Evolutionary conservation across 2,113 vertebrate species (phyloP).

Genomic region (Peromyscus leucopus): DNA sequence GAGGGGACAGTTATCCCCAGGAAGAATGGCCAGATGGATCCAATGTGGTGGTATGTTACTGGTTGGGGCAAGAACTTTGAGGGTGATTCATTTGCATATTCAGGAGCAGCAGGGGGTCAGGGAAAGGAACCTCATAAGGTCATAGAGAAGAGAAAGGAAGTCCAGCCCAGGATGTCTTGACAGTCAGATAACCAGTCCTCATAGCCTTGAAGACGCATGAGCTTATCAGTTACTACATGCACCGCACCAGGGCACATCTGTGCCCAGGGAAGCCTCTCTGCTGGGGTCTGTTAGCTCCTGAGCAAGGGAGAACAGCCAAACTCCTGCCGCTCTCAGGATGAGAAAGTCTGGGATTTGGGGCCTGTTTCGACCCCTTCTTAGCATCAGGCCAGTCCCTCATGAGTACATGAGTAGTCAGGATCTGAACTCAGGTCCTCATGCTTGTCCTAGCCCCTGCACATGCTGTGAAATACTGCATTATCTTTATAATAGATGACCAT

Average conservation of each 20-base stretch:
- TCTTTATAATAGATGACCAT: not conserved
- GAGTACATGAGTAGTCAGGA: not conserved
- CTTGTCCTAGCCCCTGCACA: not conserved
- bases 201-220: not conserved
- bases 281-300: not conserved
- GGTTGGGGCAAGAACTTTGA: not conserved
- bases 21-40: not conserved
- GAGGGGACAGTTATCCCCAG: not conserved
- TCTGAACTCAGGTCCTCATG: not conserved
- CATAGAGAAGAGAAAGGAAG: not conserved
- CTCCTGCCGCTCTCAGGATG: not conserved
- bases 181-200: not conserved
- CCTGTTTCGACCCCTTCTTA: not conserved
- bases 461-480: not conserved
- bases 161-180: not conserved
- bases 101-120: not conserved
- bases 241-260: not conserved
- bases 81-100: not conserved
- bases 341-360: not conserved
- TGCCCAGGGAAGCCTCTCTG: not conserved
- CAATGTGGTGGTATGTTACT: not conserved
- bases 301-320: not conserved
- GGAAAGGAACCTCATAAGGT: not conserved
- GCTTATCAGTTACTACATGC: not conserved
- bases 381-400: not conserved